phyloP scores from a whole-genome alignment of 1,140 invertebrate genomes.

The Rhagoletis pomonella region DNA sequence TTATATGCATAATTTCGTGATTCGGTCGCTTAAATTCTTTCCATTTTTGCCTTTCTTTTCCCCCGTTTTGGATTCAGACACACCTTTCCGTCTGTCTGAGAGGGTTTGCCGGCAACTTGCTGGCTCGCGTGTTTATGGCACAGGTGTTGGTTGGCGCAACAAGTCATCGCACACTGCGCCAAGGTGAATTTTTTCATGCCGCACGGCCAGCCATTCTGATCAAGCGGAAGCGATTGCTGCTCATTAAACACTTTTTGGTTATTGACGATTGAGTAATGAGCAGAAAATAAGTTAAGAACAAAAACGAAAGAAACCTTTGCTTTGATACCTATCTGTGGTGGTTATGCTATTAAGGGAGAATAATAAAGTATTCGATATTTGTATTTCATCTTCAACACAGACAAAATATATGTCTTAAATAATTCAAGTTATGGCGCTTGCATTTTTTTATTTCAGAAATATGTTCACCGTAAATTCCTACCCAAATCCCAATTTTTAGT shows the following conservation, averaged over 20 bases:
- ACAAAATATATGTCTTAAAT: no score
- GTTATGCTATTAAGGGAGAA: no score
- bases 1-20: not conserved
- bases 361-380: no score
- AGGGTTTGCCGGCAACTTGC: not conserved
- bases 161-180: not conserved
- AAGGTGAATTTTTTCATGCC: not conserved
- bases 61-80: not conserved
- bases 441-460: no score
- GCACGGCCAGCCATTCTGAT: not conserved
- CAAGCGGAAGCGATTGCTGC: constrained; percentile 34
- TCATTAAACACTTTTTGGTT: constrained; percentile 38
- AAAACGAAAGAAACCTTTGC: not conserved
- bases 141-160: not conserved
- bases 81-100: not conserved
- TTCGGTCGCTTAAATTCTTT: no score
- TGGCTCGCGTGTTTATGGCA: not conserved
- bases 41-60: not conserved
- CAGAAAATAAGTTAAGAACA: not conserved
- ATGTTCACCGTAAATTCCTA: no score
- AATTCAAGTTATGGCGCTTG: no score
- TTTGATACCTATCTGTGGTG: not conserved
- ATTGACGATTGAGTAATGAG: constrained; percentile 15
- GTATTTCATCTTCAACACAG: no score
- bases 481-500: no score